Conservation (phyloP, 2,113 vertebrate species). For the Lycaon pictus region DNA sequence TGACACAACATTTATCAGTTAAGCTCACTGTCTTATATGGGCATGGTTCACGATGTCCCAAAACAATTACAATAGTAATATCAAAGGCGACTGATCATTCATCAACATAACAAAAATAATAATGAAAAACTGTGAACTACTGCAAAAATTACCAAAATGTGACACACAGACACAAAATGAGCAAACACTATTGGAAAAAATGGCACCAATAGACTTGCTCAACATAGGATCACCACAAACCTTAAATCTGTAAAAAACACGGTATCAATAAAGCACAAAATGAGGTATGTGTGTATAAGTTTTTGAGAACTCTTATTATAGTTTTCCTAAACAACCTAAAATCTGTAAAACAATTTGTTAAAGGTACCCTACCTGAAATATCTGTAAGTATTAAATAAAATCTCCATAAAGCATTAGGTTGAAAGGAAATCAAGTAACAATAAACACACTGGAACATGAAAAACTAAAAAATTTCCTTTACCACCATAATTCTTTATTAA, state of each 20-base stretch:
- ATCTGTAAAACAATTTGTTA: background rate
- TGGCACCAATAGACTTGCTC: background rate
- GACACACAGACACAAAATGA: background rate
- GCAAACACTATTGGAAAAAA: background rate
- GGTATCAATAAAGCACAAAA: background rate
- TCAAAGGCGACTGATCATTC: background rate
- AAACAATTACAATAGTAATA: background rate
- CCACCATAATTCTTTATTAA: background rate
- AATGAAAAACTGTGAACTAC: background rate
- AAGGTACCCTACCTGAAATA: background rate
- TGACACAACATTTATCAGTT: background rate
- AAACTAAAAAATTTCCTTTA: background rate
- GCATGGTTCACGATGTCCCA: background rate
- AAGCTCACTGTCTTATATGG: background rate
- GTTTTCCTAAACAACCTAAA: constrained; percentile 22
- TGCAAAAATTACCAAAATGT: background rate
- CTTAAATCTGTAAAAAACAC: background rate
- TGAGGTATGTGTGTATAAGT: background rate
- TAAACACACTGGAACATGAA: background rate
- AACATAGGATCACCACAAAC: background rate
- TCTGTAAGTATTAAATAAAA: background rate
- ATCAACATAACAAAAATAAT: background rate
- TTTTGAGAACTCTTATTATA: background rate
- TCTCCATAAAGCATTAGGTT: background rate
- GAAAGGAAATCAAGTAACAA: background rate